A percentile compares a stretch with the other conserved stretches of the same genome.
Conservation (phyloP, 2,797 vertebrate genomes). For the Botia kubotai region DNA sequence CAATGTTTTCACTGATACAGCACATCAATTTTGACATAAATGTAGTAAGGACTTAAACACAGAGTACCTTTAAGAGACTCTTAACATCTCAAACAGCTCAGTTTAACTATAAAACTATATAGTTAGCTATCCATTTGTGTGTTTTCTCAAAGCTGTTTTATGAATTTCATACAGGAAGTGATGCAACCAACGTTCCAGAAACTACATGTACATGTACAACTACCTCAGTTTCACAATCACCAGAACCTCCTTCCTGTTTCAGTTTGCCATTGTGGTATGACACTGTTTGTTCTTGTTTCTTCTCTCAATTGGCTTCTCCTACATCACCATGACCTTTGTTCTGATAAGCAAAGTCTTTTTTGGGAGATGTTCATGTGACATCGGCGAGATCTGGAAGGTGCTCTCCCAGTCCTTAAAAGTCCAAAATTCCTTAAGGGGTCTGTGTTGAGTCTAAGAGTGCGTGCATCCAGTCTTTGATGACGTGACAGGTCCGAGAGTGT, state of each 20-base stretch:
- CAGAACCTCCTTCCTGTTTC: conserved; percentile 66
- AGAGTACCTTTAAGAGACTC: conserved; percentile 24
- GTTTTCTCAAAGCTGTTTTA: conserved; percentile 5
- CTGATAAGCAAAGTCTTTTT: conserved; percentile 67
- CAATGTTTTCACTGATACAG: conserved; percentile 34
- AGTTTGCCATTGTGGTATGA: conserved; percentile 33
- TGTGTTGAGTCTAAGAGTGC: conserved; percentile 59
- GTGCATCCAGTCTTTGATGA: conserved; percentile 48
- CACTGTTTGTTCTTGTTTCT: conserved; percentile 49
- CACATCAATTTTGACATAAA: conserved; percentile 25
- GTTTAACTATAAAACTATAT: background rate
- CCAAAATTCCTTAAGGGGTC: conserved; percentile 67
- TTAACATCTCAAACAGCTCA: conserved; percentile 7
- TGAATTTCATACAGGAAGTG: conserved; percentile 57
- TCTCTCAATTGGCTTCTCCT: conserved; percentile 51
- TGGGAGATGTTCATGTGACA: conserved; percentile 50
- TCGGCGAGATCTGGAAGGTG: conserved; percentile 56
- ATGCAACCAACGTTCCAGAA: conserved; percentile 36
- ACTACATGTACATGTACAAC: background rate
- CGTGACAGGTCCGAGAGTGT: conserved; percentile 44
- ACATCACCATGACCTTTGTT: conserved; percentile 62
- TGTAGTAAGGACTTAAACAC: conserved; percentile 36
- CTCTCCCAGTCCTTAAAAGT: conserved; percentile 57
- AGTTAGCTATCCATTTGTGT: background rate
- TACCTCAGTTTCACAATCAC: conserved; percentile 41